Evolutionary conservation across 1,140 invertebrate species (phyloP), one percentile per base, ranked within the genome.

Genomic region (Chymomyza costata): DNA sequence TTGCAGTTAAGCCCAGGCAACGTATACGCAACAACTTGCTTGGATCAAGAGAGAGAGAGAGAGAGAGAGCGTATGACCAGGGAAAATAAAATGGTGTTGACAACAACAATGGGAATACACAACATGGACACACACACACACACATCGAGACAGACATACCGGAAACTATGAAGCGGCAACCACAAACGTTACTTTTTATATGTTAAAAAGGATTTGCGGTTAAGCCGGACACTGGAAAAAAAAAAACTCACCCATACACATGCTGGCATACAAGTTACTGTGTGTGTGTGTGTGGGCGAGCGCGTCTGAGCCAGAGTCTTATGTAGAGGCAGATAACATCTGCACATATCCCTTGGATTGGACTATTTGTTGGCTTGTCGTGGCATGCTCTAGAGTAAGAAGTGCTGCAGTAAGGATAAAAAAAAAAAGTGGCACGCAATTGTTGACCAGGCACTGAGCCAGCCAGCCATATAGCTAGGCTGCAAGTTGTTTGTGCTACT

Each of bases 201-300:
- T 80, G 73, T 80, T 80, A 81, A 81, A 81, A 80, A 80, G 73
- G 73, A 80, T 80, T 80, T 80, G 73, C 68, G 73, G 73, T 81
- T 80, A 80, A 80, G 73, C 74, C 68, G 68, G 68, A 80, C 73
- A 78, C 66, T 80, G 55, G 53, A 47, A 67, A 57, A 64, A 49
- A n/a, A 53, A 38, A 11, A 11, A 64, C 52, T 48, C 21, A 43
- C 45, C 43, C 15, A 21, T 11, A 45, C 28, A 25, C 15, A 45
- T 25, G 45, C 6, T 37, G 48, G 34, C 58, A 41, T 49, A 37
- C 31, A 54, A 63, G 51, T 54, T n/a, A n/a, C 13, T 8, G 15
- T 28, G 16, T 19, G 31, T 21, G 13, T 47, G 30, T 25, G n/a
- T n/a, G n/a, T 32, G 28, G 13, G 28, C 13, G 16, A 39, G 43